These are phyloP conservation scores for Agrypnia vestita DNA, from an alignment of 1,140 invertebrate genomes.

Conservation along the genomic window DNA sequence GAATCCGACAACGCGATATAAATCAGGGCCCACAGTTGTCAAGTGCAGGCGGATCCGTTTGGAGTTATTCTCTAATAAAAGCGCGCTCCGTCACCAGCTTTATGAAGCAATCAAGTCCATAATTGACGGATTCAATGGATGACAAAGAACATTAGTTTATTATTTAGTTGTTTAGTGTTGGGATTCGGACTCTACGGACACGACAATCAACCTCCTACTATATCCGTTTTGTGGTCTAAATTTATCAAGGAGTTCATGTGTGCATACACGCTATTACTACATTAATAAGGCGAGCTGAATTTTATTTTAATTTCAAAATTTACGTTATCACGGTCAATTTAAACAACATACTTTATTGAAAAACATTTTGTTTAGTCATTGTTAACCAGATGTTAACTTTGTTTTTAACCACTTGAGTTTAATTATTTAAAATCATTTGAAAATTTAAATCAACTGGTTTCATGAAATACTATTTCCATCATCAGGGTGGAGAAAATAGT, in stretches of 20 bases:
- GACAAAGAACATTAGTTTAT: constrained; percentile 38
- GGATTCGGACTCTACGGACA: neutral
- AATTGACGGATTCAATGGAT: constrained; percentile 37
- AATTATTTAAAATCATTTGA: too few relatives aligned
- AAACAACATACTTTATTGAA: too few relatives aligned
- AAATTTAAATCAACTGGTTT: too few relatives aligned
- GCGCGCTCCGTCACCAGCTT: constrained; percentile 43
- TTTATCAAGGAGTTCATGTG: neutral
- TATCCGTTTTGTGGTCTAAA: constrained; percentile 14
- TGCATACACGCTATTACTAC: too few relatives aligned
- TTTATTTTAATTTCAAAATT: too few relatives aligned
- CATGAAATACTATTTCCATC: too few relatives aligned
- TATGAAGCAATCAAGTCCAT: constrained; percentile 42
- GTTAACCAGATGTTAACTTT: too few relatives aligned
- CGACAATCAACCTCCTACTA: neutral
- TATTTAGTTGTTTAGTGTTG: constrained; percentile 27
- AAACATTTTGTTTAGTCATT: too few relatives aligned
- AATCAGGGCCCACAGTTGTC: neutral
- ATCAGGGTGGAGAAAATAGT: too few relatives aligned
- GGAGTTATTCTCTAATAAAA: constrained; percentile 41
- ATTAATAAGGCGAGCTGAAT: too few relatives aligned
- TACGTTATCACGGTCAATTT: too few relatives aligned
- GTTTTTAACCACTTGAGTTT: too few relatives aligned
- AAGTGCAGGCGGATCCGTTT: neutral
- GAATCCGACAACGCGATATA: constrained; percentile 13